Conservation (phyloP, 2,113 vertebrate species). For the Sphyrna mokarran region DNA sequence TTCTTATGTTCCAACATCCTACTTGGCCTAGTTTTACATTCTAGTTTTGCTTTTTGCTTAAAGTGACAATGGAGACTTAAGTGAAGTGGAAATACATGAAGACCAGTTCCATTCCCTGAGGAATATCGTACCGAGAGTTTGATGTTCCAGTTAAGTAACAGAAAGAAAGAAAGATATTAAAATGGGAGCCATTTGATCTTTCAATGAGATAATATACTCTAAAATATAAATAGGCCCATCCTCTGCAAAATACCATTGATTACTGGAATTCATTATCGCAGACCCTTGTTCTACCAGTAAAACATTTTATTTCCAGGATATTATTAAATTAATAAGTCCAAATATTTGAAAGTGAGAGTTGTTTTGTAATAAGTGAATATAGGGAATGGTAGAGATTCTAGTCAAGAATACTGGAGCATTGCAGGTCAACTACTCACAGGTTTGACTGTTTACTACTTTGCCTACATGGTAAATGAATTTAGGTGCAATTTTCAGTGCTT, state of each 20-base stretch:
- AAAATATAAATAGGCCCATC: background rate
- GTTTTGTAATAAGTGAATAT: background rate
- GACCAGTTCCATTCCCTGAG: background rate
- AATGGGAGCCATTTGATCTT: background rate
- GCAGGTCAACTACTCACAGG: background rate
- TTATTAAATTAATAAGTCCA: background rate
- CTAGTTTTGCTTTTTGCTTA: background rate
- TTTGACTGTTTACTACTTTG: background rate
- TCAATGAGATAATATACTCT: background rate
- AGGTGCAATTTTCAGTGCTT: background rate
- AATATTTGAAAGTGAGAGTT: background rate
- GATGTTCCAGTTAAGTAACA: background rate
- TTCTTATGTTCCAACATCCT: background rate
- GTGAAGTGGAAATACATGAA: background rate
- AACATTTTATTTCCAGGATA: background rate
- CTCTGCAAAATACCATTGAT: background rate
- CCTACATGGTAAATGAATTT: background rate
- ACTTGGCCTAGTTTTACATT: background rate
- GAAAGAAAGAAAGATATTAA: background rate
- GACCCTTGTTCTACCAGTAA: background rate
- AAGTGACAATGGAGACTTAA: background rate
- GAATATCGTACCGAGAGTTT: background rate
- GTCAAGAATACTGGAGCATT: background rate
- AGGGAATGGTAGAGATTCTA: background rate
- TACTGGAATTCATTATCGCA: background rate